Evolutionary conservation across 2,113 vertebrate genomes (phyloP).

Genomic region (Burhinus oedicnemus): DNA sequence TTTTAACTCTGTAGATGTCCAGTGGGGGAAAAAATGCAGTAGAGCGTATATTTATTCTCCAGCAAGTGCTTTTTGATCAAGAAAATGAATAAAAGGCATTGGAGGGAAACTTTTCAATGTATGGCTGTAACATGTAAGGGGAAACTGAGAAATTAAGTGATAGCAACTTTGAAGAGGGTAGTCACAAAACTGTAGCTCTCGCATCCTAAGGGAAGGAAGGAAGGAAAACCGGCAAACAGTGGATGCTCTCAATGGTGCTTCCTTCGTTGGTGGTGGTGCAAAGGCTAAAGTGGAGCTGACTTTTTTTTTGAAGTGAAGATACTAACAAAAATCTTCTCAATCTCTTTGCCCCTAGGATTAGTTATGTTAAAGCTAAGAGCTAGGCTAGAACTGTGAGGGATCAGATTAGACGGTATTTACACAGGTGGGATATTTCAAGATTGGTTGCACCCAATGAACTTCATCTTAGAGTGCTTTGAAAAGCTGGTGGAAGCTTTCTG

Average conservation of each 20-base stretch:
- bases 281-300: neutral
- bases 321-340: neutral
- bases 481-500: neutral
- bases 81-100: neutral
- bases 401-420: neutral
- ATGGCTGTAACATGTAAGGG: neutral
- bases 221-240: neutral
- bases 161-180: neutral
- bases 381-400: neutral
- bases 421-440: neutral
- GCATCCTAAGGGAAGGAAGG: neutral
- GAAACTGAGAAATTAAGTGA: neutral
- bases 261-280: neutral
- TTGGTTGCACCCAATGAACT: neutral
- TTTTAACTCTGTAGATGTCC: neutral
- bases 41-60: neutral
- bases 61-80: neutral
- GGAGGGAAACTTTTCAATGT: neutral
- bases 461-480: neutral
- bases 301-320: neutral
- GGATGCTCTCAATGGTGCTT: neutral
- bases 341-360: neutral
- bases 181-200: neutral
- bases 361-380: neutral
- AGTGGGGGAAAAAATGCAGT: neutral